phyloP scores from a whole-genome alignment of 2,113 vertebrate species.

The Indicator maculatus region DNA sequence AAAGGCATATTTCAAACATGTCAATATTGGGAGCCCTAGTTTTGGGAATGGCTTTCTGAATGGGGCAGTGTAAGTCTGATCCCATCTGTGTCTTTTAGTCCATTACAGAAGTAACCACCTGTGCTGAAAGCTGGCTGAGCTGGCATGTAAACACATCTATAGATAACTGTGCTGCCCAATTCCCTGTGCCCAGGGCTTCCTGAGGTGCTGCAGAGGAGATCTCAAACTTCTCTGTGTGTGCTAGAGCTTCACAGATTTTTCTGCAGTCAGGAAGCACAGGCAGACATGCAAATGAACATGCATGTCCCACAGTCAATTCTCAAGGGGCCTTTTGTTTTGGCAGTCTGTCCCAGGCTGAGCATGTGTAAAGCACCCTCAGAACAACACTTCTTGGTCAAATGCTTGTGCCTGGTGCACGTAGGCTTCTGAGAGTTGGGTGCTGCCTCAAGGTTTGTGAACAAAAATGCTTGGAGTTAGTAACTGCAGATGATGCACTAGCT shows the following conservation, averaged over 20 bases:
- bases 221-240: background rate
- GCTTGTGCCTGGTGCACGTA: background rate
- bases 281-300: background rate
- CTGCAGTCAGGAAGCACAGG: background rate
- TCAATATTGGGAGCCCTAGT: background rate
- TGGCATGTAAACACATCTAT: background rate
- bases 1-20: background rate
- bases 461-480: background rate
- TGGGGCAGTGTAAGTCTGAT: background rate
- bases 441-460: background rate
- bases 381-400: rapidly evolving
- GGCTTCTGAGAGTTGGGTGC: rapidly evolving
- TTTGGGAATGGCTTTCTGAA: background rate
- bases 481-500: background rate
- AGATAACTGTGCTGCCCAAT: background rate
- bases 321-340: background rate
- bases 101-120: background rate
- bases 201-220: background rate
- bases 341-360: background rate
- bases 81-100: background rate
- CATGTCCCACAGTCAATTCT: background rate
- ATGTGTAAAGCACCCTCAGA: background rate
- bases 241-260: background rate
- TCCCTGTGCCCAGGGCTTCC: background rate
- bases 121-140: background rate